Evolutionary conservation across 2,797 vertebrate species (phyloP).

Genomic region (Xenentodon cancila): DNA sequence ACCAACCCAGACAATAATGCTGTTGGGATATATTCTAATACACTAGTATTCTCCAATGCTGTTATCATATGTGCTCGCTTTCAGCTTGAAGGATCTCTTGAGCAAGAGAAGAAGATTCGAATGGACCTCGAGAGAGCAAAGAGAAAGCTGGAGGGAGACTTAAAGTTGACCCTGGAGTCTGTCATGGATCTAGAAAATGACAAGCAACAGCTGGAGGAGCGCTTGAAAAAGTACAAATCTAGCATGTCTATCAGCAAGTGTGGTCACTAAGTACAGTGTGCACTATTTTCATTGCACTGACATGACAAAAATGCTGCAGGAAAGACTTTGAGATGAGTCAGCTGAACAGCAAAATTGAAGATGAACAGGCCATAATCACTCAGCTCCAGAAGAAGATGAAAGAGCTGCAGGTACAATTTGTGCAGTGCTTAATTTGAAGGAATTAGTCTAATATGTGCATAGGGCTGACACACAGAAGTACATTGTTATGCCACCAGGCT

Average conservation of each 20-base stretch:
- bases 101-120: slow-evolving; percentile 92
- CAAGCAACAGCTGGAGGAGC: slow-evolving; percentile 88
- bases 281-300: neutral
- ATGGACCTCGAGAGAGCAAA: slow-evolving; percentile 93
- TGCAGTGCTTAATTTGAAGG: too few species aligned
- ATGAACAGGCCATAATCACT: slow-evolving; percentile 85
- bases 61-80: too few species aligned
- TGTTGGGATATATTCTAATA: too few species aligned
- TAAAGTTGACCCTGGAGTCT: slow-evolving; percentile 78
- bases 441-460: too few species aligned
- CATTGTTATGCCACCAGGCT: too few species aligned
- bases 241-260: neutral
- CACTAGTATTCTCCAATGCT: too few species aligned
- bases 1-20: too few species aligned
- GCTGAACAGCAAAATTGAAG: slow-evolving; percentile 87
- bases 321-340: slow-evolving; percentile 92
- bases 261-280: neutral
- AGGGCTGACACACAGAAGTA: too few species aligned
- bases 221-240: slow-evolving; percentile 84
- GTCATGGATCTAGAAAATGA: slow-evolving; percentile 92
- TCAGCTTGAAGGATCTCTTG: slow-evolving; percentile 90
- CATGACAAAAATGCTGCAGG: slow-evolving; percentile 73
- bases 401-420: slow-evolving; percentile 92
- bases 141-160: slow-evolving; percentile 84
- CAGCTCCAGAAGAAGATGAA: slow-evolving; percentile 91